Evolutionary conservation across 2,113 vertebrate genomes (phyloP), one percentile per base, ranked within the genome.

Genomic region (Lophura nycthemera): DNA sequence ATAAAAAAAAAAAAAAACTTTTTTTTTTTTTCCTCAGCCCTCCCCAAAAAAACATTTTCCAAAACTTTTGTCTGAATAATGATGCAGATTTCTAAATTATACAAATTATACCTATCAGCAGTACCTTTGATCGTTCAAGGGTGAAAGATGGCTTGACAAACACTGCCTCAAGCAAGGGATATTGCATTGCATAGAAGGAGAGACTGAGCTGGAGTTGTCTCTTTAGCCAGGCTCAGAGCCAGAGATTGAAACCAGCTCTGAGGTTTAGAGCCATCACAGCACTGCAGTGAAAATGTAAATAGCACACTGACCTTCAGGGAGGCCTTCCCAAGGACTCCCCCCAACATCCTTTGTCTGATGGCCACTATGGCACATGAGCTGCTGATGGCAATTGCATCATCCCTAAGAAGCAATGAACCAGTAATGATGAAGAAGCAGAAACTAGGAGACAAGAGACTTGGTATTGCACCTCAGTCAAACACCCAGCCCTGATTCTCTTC

Each of bases 361-460:
- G 13, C 29, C 36, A 9, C 40, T 91, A n/a, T 0, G 0, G n/a
- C 29, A 6, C 43, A 61, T 34, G 29, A 27, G 6, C 4, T 85
- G 43, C 12, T 56, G 52, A 10, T 19, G 19, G 30, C 72, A 71
- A 19, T 29, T 21, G 45, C 30, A 42, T 2, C 13, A 36, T 30
- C 45, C 27, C 75, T 17, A 13, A 54, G 48, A 56, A 70, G 18
- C 0, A 66, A 48, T 22, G 73, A 83, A 60, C 29, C 56, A 67
- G 36, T 10, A 48, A 0, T 8, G 30, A 38, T 29, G 45, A 70
- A 57, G 54, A 45, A 21, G 17, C 7, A 75, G 48, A 74, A 87
- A 32, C 2, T 10, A 57, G 48, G 38, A 69, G 56, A 86, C 0
- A 0, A 82, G 47, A 57, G 19, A 40, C 13, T 10, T 11, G 0